Percentiles rank a stretch among this genome's conserved stretches.
Evolutionary conservation across 2,888 invertebrate species (phyloP).

Genomic region (Synergus umbraculus): DNA sequence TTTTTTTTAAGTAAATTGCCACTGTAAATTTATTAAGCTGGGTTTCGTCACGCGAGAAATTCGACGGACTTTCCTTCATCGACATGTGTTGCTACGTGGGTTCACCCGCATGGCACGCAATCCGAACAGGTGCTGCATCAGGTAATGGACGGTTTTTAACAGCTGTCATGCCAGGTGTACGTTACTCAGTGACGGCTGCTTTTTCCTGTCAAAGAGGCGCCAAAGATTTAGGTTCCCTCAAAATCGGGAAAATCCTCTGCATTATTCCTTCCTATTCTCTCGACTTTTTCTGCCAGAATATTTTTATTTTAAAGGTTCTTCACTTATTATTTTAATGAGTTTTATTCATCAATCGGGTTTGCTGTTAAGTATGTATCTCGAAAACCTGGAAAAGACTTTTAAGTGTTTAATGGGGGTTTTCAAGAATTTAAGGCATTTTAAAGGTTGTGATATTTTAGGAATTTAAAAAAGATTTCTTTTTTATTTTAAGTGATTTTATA

Average conservation of each 20-base stretch:
- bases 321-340: too few species aligned
- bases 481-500: too few species aligned
- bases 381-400: too few species aligned
- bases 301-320: too few species aligned
- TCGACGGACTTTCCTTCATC: constrained; percentile 57
- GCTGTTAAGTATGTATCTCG: too few species aligned
- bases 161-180: constrained; percentile 75
- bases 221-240: not conserved
- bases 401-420: too few species aligned
- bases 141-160: constrained; percentile 72
- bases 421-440: too few species aligned
- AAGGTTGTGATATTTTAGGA: too few species aligned
- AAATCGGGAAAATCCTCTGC: constrained; percentile 15
- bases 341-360: too few species aligned
- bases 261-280: too few species aligned
- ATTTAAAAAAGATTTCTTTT: too few species aligned
- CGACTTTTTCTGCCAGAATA: too few species aligned
- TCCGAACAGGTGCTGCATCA: constrained; percentile 73
- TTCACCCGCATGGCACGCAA: constrained; percentile 68
- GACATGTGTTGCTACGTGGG: constrained; percentile 72
- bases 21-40: constrained; percentile 27
- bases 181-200: constrained; percentile 13
- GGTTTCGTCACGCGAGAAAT: constrained; percentile 53
- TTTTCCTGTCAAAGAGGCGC: not conserved
- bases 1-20: not conserved